Conservation (phyloP, 2,888 invertebrate species). For the Dolichomitus sp. region DNA sequence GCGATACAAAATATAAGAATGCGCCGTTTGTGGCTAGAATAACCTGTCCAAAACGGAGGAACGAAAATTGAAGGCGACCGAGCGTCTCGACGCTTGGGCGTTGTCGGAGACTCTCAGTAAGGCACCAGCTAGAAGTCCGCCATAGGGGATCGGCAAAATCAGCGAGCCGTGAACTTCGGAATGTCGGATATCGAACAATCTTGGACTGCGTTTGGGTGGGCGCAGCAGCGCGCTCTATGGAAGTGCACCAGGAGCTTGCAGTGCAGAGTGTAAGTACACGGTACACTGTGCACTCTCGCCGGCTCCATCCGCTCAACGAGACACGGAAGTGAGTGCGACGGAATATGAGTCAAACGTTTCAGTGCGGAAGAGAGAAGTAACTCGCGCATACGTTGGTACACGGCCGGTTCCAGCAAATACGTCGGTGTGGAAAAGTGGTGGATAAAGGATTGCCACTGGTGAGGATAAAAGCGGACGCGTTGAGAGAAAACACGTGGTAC, state of each 20-base stretch:
- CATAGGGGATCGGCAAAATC: slow-evolving; percentile 17
- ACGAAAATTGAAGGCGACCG: slow-evolving; percentile 28
- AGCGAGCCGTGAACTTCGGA: slow-evolving; percentile 24
- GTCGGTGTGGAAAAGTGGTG: slow-evolving; percentile 43
- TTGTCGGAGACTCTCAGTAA: background rate
- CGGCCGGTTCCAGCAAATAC: slow-evolving; percentile 21
- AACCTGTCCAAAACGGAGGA: background rate
- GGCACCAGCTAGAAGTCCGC: background rate
- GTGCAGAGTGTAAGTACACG: background rate
- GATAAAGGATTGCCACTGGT: slow-evolving; percentile 63
- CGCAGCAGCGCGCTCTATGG: background rate
- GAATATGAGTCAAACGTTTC: slow-evolving; percentile 17
- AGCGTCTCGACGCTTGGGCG: slow-evolving; percentile 18
- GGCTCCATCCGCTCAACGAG: slow-evolving; percentile 20
- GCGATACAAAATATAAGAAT: slow-evolving; percentile 7
- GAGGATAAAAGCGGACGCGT: slow-evolving; percentile 78
- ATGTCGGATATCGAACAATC: slow-evolving; percentile 44
- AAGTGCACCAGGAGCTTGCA: slow-evolving; percentile 22
- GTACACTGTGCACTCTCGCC: slow-evolving; percentile 9
- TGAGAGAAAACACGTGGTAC: slow-evolving; percentile 77
- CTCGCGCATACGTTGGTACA: slow-evolving; percentile 28
- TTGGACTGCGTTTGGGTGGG: background rate
- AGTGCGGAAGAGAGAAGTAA: slow-evolving; percentile 33
- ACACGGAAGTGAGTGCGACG: slow-evolving; percentile 28
- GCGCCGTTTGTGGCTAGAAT: background rate